phyloP scores from a whole-genome alignment of 2,797 vertebrate genomes.

The Varecia variegata region DNA sequence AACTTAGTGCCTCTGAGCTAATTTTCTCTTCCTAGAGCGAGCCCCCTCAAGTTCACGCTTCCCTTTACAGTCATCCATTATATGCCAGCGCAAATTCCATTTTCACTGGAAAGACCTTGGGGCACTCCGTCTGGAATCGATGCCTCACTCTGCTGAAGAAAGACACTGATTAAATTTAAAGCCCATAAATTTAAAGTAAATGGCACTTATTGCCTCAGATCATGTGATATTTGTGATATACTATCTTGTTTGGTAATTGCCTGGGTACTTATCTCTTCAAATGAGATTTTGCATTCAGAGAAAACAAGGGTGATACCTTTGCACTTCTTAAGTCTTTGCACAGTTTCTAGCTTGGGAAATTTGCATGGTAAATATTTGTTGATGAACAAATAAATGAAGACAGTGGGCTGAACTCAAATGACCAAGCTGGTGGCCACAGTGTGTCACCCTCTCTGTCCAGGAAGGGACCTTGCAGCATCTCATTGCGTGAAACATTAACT shows the following conservation, averaged over 20 bases:
- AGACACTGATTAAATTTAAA: background rate
- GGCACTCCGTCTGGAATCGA: background rate
- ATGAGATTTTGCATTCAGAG: background rate
- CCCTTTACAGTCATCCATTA: background rate
- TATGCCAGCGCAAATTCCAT: background rate
- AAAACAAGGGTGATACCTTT: background rate
- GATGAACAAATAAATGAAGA: background rate
- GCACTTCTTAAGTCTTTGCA: background rate
- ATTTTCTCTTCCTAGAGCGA: background rate
- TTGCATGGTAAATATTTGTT: background rate
- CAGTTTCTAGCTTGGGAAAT: background rate
- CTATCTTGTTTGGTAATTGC: background rate
- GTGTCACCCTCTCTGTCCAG: background rate
- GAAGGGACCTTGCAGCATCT: background rate
- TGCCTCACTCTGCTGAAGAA: background rate
- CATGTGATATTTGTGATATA: background rate
- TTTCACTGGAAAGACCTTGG: background rate
- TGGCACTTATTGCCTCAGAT: background rate
- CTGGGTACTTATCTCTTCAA: background rate
- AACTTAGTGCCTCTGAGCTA: background rate
- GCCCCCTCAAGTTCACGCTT: background rate
- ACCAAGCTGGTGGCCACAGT: background rate
- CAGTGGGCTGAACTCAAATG: background rate
- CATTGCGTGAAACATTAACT: slow-evolving; percentile 27
- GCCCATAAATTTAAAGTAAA: background rate